Conservation (phyloP, 2,888 invertebrate species). For the Hedya salicella region DNA sequence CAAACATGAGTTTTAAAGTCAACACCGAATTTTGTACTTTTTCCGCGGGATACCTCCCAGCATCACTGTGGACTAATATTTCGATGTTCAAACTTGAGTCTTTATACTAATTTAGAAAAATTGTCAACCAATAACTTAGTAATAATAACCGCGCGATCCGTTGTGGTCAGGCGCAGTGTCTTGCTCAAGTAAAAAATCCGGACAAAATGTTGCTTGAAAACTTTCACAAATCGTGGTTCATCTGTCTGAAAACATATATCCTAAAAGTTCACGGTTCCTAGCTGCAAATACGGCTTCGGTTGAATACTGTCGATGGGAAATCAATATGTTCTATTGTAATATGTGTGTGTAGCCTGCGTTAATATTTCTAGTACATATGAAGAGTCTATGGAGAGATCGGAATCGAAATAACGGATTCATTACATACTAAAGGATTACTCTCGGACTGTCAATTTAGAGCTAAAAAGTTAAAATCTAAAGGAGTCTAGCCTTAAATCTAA, state of each 20-base stretch:
- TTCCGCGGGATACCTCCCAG: conserved; percentile 77
- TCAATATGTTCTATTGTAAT: conserved; percentile 83
- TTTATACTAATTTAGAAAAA: conserved; percentile 80
- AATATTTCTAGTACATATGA: conserved; percentile 75
- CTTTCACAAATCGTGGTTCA: conserved; percentile 55
- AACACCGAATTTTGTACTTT: conserved; percentile 85
- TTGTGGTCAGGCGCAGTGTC: conserved; percentile 83
- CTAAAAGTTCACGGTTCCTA: conserved; percentile 77
- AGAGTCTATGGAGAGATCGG: conserved; percentile 81
- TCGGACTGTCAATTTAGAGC: conserved; percentile 69
- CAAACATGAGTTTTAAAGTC: conserved; percentile 79
- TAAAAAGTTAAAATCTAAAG: conserved; percentile 51
- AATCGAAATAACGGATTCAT: conserved; percentile 81
- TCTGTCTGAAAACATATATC: conserved; percentile 71
- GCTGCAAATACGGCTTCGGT: conserved; percentile 83
- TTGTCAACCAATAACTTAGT: conserved; percentile 80
- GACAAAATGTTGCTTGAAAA: conserved; percentile 55
- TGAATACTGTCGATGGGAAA: conserved; percentile 80
- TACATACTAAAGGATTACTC: conserved; percentile 72
- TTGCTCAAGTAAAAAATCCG: conserved; percentile 80
- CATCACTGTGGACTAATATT: conserved; percentile 83
- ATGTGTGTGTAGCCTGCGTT: conserved; percentile 82
- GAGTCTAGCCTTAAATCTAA: conserved; percentile 32
- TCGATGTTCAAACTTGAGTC: conserved; percentile 83
- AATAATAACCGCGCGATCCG: conserved; percentile 73